A percentile compares a stretch with the other conserved stretches of the same genome.
Evolutionary conservation across 2,797 vertebrate species (phyloP).

Genomic region (Margarornis squamiger): DNA sequence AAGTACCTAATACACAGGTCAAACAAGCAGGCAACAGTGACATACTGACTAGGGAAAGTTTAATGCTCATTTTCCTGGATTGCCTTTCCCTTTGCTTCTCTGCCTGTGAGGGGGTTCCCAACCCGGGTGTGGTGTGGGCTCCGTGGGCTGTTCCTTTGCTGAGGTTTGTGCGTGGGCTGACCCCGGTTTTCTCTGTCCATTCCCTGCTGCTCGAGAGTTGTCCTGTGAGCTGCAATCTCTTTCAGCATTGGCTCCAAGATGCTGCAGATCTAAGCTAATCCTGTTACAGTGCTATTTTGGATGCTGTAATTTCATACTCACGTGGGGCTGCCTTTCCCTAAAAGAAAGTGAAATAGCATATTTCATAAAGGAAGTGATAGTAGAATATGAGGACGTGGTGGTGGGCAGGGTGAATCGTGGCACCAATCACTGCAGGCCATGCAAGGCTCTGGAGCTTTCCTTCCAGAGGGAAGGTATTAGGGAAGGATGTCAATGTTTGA

Average conservation of each 20-base stretch:
- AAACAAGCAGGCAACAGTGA: neutral
- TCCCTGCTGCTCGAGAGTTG: neutral
- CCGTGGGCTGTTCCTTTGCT: neutral
- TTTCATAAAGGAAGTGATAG: neutral
- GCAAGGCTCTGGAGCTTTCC: neutral
- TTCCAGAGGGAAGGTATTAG: neutral
- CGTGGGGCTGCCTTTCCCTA: neutral
- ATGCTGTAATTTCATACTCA: neutral
- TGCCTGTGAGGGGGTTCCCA: neutral
- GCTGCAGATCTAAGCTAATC: neutral
- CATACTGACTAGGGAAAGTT: neutral
- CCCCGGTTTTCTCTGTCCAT: neutral
- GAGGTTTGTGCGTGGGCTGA: accelerated
- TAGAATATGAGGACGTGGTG: neutral
- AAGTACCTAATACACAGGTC: neutral
- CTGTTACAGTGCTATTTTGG: neutral
- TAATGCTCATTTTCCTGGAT: neutral
- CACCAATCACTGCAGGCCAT: neutral
- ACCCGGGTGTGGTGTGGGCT: neutral
- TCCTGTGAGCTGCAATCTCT: neutral
- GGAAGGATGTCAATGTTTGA: neutral
- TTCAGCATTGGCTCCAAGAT: neutral
- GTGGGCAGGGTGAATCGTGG: neutral
- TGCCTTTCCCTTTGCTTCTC: neutral
- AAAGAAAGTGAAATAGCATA: neutral